These are phyloP conservation scores for Seira ritae DNA, from an alignment of 2,888 invertebrate genomes.

Conservation along the genomic window DNA sequence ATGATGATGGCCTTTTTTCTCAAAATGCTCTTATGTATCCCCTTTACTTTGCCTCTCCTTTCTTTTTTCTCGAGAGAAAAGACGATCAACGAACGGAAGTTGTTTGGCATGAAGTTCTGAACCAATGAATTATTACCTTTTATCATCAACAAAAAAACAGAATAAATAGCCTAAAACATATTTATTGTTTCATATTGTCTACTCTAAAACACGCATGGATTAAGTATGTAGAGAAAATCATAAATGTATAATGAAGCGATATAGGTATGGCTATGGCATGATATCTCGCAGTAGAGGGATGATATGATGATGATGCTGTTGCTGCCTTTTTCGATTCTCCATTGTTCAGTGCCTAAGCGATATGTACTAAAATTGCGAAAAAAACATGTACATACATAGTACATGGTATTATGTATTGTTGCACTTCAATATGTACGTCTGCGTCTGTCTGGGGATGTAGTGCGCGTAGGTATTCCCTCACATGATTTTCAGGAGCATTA, in stretches of 20 bases:
- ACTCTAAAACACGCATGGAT: not conserved
- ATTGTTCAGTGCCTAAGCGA: not conserved
- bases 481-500: not conserved
- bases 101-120: constrained; percentile 65
- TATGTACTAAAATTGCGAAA: not conserved
- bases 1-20: constrained; percentile 3
- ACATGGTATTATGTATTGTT: not conserved
- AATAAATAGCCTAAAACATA: constrained; percentile 11
- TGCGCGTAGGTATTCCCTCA: not conserved
- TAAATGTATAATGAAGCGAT: constrained; percentile 7
- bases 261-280: not conserved
- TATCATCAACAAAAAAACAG: constrained; percentile 47
- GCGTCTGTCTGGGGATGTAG: not conserved
- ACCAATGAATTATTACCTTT: constrained; percentile 65
- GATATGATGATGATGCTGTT: no score
- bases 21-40: not conserved
- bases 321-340: not conserved
- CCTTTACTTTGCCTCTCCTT: not conserved
- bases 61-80: constrained; percentile 16
- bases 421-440: constrained; percentile 8
- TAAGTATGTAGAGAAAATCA: not conserved
- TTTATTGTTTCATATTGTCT: constrained; percentile 44
- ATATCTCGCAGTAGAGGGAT: not conserved
- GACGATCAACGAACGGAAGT: constrained; percentile 58
- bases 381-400: not conserved